Evolutionary conservation across 2,113 vertebrate genomes (phyloP).

Genomic region (Myiopsitta monachus): DNA sequence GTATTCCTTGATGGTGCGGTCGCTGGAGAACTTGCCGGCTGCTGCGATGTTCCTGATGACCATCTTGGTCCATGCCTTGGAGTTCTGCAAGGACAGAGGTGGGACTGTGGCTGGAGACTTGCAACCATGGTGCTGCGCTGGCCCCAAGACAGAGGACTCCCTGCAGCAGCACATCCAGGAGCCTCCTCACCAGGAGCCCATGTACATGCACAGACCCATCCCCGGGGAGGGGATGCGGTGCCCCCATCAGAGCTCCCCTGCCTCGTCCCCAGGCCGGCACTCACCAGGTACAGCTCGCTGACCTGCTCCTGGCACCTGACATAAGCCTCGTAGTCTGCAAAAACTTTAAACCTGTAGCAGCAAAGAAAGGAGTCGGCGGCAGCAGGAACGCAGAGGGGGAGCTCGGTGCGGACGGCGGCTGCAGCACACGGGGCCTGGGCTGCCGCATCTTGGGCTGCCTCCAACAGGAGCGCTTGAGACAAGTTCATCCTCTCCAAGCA

Average conservation of each 20-base stretch:
- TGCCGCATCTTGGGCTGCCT: neutral
- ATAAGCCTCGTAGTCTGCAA: conserved; percentile 92
- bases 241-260: neutral
- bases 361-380: fast-evolving
- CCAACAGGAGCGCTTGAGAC: fast-evolving
- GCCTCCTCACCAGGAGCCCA: neutral
- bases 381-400: fast-evolving
- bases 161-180: neutral
- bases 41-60: conserved; percentile 93
- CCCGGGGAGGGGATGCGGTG: fast-evolving
- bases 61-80: conserved; percentile 88
- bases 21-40: conserved; percentile 95
- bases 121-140: fast-evolving
- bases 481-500: no score
- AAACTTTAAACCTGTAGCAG: conserved; percentile 89
- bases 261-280: neutral
- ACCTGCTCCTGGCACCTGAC: conserved; percentile 89
- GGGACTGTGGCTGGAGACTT: neutral
- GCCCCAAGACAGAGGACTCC: fast-evolving
- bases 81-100: conserved; percentile 70
- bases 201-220: fast-evolving
- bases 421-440: fast-evolving
- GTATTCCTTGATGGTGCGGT: conserved; percentile 92
- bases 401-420: fast-evolving
- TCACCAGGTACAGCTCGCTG: conserved; percentile 91